phyloP scores from a whole-genome alignment of 64 coral and sea anemone genomes.

The Actinia tenebrosa region DNA sequence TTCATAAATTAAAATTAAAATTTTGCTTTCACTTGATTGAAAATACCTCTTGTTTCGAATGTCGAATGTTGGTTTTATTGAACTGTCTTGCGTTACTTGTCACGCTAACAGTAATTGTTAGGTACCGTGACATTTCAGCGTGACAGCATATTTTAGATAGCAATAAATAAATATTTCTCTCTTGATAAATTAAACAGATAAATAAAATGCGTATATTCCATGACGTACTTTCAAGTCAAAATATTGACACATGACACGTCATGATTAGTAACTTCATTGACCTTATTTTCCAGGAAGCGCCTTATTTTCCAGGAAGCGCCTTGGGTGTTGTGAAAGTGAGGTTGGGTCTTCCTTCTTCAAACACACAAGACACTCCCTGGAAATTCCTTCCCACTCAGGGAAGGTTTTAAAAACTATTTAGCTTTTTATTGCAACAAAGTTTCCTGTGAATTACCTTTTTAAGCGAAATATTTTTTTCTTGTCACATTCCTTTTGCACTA shows the following conservation, averaged over 20 bases:
- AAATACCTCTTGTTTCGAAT: conserved; percentile 8
- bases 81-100: not conserved
- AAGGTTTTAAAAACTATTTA: not conserved
- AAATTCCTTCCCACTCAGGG: not conserved
- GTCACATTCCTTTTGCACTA: not conserved
- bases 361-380: not conserved
- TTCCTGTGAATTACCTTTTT: not conserved
- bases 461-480: not conserved
- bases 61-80: not conserved
- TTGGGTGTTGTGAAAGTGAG: not conserved
- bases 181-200: not conserved
- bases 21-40: not conserved
- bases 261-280: not conserved
- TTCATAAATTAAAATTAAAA: not conserved
- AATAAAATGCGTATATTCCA: not conserved
- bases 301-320: not conserved
- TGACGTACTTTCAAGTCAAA: not conserved
- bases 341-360: not conserved
- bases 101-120: not conserved
- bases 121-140: not conserved
- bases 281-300: not conserved
- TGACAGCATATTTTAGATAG: not conserved
- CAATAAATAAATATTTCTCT: not conserved
- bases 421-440: not conserved
- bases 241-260: not conserved